phyloP scores from a whole-genome alignment of 1,140 invertebrate species.

The Achatina immaculata region DNA sequence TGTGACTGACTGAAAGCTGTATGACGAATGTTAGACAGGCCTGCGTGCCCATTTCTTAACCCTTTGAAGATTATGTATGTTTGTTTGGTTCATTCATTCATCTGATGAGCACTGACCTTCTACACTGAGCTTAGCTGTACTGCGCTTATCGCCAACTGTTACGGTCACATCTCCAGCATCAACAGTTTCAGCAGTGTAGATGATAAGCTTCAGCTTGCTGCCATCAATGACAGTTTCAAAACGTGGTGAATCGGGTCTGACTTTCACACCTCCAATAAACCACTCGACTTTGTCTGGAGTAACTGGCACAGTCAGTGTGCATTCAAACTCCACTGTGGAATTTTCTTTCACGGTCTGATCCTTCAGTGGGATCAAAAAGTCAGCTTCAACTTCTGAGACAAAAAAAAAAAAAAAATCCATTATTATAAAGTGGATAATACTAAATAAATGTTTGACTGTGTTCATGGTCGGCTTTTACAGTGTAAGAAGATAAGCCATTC shows the following conservation, averaged over 20 bases:
- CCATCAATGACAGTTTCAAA: conserved; percentile 70
- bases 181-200: conserved; percentile 78
- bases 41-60: too few relatives aligned
- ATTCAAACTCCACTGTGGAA: conserved; percentile 90
- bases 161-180: conserved; percentile 89
- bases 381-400: conserved; percentile 49
- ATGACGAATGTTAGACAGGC: too few relatives aligned
- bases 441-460: too few relatives aligned
- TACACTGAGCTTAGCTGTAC: conserved; percentile 85
- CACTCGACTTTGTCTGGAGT: conserved; percentile 59
- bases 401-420: too few relatives aligned
- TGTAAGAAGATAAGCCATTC: too few relatives aligned
- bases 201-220: conserved; percentile 60
- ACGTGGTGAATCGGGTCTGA: conserved; percentile 72
- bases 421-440: too few relatives aligned
- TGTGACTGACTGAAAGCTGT: too few relatives aligned
- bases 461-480: too few relatives aligned
- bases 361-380: conserved; percentile 55
- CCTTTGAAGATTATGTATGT: too few relatives aligned
- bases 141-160: conserved; percentile 83
- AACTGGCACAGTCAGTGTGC: conserved; percentile 89
- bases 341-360: conserved; percentile 74
- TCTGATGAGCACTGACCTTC: conserved; percentile 73
- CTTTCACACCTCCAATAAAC: conserved; percentile 68
- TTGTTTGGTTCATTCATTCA: too few relatives aligned